Evolutionary conservation across 2,888 invertebrate genomes (phyloP), one percentile per base, ranked within the genome.

Genomic region (Drosophila tripunctata): DNA sequence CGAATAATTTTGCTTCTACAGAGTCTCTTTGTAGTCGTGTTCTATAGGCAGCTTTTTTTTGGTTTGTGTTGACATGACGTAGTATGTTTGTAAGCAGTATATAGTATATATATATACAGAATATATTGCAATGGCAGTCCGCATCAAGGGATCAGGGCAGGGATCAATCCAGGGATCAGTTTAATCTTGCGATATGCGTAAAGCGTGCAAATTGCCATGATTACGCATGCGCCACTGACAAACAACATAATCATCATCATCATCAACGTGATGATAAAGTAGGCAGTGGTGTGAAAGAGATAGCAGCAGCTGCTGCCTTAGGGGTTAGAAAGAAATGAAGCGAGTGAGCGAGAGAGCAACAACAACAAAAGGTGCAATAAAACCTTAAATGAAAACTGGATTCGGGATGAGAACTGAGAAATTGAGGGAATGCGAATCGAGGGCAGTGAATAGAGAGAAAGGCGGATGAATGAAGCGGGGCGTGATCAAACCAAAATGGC

Each of bases 171-270:
- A 68, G 80, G 89, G 88, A 88, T 89, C 89, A 89, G 85, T 41
- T 71, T 90, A 90, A 90, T 90, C 90, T 89, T 63, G 81, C 87
- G 83, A 86, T 88, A 83, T 87, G 88, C 80, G 88, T 82, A 87
- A n/a, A 87, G 81, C 88, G 84, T 88, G 83, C 78, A 88, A 83
- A 83, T 83, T 83, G 83, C 83, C 35, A 44, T 79, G 88, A 83
- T 83, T 86, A 83, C 80, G 84, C 60, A 68, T 73, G 58, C 67
- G 67, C 48, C 47, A 50, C 45, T 44, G 58, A 45, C 63, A 48
- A 48, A 10, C 15, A 10, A 57, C 67, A 69, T 24, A 21, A 40
- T 22, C 3, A 22, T 22, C 22, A 22, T 21, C 17, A 36, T 19
- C n/a, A 40, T 12, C 15, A 55, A 44, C 33, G 40, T 35, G 45